Conservation (phyloP, 2,113 vertebrate species). For the Syngnathoides biaculeatus region DNA sequence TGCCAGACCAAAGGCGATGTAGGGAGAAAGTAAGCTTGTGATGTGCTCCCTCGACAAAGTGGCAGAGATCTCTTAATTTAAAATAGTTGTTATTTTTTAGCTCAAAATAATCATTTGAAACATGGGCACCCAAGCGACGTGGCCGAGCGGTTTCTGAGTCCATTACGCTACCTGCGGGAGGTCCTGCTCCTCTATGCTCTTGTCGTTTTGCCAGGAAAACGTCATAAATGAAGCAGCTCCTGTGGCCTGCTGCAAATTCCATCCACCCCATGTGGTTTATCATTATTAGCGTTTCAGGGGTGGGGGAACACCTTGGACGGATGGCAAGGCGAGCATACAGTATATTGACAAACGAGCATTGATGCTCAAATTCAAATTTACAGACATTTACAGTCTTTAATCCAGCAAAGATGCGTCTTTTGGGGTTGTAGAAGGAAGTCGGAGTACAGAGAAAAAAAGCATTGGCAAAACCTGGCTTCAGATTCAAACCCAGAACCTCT, state of each 20-base stretch:
- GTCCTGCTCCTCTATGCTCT: conserved; percentile 5
- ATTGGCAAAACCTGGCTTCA: background rate
- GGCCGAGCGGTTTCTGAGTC: conserved; percentile 14
- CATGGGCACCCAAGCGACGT: conserved; percentile 10
- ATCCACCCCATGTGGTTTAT: too few species aligned
- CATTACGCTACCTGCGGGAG: conserved; percentile 20
- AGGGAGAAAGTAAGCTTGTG: conserved; percentile 29
- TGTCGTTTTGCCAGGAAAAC: conserved; percentile 11
- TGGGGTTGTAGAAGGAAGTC: background rate
- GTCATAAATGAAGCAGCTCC: conserved; percentile 19
- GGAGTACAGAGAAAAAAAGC: background rate
- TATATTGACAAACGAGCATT: too few species aligned
- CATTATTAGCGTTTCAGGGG: too few species aligned
- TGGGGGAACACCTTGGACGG: too few species aligned
- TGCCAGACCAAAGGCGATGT: conserved; percentile 46
- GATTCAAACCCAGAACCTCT: background rate
- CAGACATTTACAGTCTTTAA: background rate
- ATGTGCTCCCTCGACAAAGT: conserved; percentile 40
- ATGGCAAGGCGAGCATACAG: too few species aligned
- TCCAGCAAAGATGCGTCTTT: background rate
- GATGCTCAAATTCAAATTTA: background rate
- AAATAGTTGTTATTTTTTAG: conserved; percentile 22
- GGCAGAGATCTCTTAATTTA: conserved; percentile 39
- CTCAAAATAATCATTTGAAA: conserved; percentile 39
- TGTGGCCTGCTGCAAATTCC: background rate